Conservation (phyloP, 1,140 invertebrate species). For the Neuroterus valhalla region DNA sequence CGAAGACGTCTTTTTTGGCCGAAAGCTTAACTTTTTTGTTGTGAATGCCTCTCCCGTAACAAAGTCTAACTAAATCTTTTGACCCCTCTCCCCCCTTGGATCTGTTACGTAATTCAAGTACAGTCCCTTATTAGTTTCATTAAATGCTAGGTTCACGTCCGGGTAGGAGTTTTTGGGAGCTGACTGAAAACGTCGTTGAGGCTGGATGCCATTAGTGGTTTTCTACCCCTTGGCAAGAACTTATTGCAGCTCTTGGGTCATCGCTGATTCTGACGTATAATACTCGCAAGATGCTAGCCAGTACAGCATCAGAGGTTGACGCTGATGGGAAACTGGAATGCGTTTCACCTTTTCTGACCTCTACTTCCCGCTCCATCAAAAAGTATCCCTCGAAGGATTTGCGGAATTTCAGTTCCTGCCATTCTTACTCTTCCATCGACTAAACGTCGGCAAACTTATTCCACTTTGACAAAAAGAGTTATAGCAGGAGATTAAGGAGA, state of each 20-base stretch:
- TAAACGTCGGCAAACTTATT: conserved; percentile 10
- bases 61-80: too few relatives aligned
- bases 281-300: conserved; percentile 1
- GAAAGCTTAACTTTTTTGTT: too few relatives aligned
- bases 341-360: conserved; percentile 13
- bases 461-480: not conserved
- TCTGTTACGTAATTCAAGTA: too few relatives aligned
- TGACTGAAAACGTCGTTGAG: not conserved
- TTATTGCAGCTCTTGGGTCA: conserved; percentile 8
- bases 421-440: conserved; percentile 6
- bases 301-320: not conserved
- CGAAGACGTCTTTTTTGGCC: too few relatives aligned
- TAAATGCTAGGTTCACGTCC: too few relatives aligned
- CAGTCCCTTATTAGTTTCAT: too few relatives aligned
- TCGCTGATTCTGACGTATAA: conserved; percentile 28
- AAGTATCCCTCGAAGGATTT: not conserved
- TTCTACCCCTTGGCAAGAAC: not conserved
- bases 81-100: too few relatives aligned
- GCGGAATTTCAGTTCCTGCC: not conserved
- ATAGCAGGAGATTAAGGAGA: not conserved
- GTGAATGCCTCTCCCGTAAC: too few relatives aligned
- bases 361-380: not conserved
- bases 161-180: not conserved
- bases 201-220: conserved; percentile 3
- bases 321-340: conserved; percentile 23